These are phyloP conservation scores for Lithosia quadra DNA, from an alignment of 2,888 invertebrate genomes.

Conservation along the genomic window DNA sequence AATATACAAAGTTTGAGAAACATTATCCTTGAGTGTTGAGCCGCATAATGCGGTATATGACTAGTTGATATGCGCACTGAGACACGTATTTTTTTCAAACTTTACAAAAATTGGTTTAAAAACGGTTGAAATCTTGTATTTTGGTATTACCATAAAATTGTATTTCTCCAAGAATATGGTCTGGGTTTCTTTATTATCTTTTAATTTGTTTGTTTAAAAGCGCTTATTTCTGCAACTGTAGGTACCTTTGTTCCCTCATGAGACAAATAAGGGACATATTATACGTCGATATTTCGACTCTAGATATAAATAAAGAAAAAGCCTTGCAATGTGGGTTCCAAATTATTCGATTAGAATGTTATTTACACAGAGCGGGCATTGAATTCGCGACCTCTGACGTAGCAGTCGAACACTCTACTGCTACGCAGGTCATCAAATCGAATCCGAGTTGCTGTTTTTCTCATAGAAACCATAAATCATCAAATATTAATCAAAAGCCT, in stretches of 20 bases:
- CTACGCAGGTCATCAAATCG: too few relatives aligned
- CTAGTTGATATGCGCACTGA: neutral
- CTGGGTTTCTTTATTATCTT: too few relatives aligned
- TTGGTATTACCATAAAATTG: too few relatives aligned
- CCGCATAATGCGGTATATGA: slow-evolving; percentile 15
- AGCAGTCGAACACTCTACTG: too few relatives aligned
- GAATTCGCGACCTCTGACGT: neutral
- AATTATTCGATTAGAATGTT: too few relatives aligned
- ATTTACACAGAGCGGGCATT: neutral
- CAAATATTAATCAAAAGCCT: neutral
- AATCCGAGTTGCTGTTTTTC: too few relatives aligned
- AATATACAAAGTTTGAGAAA: slow-evolving; percentile 40
- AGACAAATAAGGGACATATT: too few relatives aligned
- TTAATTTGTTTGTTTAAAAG: neutral
- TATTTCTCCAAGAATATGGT: too few relatives aligned
- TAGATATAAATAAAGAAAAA: too few relatives aligned
- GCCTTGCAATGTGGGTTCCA: too few relatives aligned
- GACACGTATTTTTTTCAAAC: neutral
- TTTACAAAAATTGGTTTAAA: neutral
- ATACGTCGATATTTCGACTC: too few relatives aligned
- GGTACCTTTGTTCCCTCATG: too few relatives aligned
- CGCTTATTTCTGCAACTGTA: neutral
- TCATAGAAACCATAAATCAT: neutral
- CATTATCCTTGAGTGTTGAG: slow-evolving; percentile 25
- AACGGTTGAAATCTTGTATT: neutral